Evolutionary conservation across 2,888 invertebrate species (phyloP).

Genomic region (Amiota communis): DNA sequence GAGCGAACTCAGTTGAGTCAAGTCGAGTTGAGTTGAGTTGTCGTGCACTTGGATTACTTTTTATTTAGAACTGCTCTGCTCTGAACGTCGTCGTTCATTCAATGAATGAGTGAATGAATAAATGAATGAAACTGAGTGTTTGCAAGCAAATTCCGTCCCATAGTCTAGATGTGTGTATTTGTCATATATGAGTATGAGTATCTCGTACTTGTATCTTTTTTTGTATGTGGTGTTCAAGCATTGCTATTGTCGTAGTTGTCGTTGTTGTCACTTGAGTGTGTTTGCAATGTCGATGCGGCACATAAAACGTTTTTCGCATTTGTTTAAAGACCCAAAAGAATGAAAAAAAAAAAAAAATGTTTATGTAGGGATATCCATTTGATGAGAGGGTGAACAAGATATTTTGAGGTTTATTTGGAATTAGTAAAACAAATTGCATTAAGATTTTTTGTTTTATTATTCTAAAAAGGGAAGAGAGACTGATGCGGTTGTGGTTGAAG

Average conservation of each 20-base stretch:
- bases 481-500: too few species aligned
- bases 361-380: not conserved
- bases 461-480: too few species aligned
- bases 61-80: not conserved
- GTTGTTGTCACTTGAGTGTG: conserved; percentile 6
- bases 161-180: conserved; percentile 28
- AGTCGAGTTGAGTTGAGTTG: conserved; percentile 3
- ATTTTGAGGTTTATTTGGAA: not conserved
- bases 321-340: not conserved
- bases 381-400: too few species aligned
- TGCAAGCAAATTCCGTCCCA: not conserved
- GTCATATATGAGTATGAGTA: conserved; percentile 1
- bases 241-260: too few species aligned
- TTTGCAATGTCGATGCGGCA: conserved; percentile 42
- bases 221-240: too few species aligned
- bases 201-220: not conserved
- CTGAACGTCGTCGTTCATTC: not conserved
- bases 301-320: conserved; percentile 43
- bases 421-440: conserved; percentile 2
- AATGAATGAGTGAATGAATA: not conserved
- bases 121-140: not conserved
- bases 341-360: not conserved
- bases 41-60: conserved; percentile 23
- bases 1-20: not conserved
- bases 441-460: not conserved